phyloP scores from a whole-genome alignment of 2,113 vertebrate species.

The Siniperca chuatsi region DNA sequence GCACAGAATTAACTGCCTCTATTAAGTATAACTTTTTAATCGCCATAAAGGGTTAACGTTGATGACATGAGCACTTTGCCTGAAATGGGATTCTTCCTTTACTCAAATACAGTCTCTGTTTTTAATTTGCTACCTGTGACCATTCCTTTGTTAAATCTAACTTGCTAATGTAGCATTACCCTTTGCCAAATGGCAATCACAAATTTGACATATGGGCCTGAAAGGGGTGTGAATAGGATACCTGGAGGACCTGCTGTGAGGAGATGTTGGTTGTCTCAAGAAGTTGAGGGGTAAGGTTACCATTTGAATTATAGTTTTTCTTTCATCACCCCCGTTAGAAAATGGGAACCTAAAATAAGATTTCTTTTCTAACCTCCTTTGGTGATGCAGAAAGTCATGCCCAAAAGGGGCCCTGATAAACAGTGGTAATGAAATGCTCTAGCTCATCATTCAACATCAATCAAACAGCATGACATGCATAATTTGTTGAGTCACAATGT shows the following conservation, averaged over 20 bases:
- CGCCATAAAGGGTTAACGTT: slow-evolving; percentile 40
- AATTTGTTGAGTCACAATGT: slow-evolving; percentile 23
- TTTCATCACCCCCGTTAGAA: not conserved
- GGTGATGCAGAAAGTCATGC: not conserved
- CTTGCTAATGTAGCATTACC: slow-evolving; percentile 34
- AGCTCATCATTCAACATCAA: slow-evolving; percentile 26
- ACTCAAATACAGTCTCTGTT: not conserved
- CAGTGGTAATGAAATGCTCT: not conserved
- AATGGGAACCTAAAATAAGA: not conserved
- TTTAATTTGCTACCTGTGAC: slow-evolving; percentile 46
- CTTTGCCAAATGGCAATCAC: slow-evolving; percentile 32
- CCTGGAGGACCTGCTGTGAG: not conserved
- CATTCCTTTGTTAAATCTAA: not conserved
- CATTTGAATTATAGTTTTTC: not conserved
- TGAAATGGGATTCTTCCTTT: slow-evolving; percentile 22
- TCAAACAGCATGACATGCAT: slow-evolving; percentile 24
- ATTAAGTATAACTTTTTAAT: slow-evolving; percentile 13
- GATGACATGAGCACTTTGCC: slow-evolving; percentile 36
- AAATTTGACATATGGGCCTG: slow-evolving; percentile 11
- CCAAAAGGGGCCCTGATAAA: not conserved
- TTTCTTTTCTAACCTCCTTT: not conserved
- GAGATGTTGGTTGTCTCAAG: not conserved
- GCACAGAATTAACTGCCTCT: slow-evolving; percentile 15
- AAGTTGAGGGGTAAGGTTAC: not conserved
- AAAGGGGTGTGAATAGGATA: not conserved